Percentiles rank a stretch among this genome's conserved stretches.
phyloP scores from a whole-genome alignment of 2,113 vertebrate species.

The Muntiacus reevesi region DNA sequence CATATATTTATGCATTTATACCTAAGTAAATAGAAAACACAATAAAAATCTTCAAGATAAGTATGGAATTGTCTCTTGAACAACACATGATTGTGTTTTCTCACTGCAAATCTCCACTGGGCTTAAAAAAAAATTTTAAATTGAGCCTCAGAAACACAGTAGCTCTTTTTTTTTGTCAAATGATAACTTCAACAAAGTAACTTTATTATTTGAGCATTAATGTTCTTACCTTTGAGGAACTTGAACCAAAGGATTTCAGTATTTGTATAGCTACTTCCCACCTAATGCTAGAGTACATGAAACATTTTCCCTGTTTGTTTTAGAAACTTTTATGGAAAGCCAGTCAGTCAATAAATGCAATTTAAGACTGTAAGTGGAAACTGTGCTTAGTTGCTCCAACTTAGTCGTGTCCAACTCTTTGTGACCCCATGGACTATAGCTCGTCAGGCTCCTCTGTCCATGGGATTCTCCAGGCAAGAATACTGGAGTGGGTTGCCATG shows the following conservation, averaged over 20 bases:
- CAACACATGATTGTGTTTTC: background rate
- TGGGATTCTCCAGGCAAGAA: background rate
- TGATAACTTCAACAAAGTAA: background rate
- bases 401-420: background rate
- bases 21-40: background rate
- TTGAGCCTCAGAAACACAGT: background rate
- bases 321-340: background rate
- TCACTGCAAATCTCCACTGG: background rate
- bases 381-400: background rate
- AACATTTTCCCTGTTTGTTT: background rate
- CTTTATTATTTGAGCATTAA: background rate
- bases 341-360: background rate
- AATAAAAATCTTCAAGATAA: background rate
- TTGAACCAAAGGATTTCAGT: background rate
- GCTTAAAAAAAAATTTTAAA: background rate
- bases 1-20: background rate
- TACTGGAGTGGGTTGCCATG: background rate
- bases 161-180: too few relatives aligned
- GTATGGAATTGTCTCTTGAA: background rate
- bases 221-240: background rate
- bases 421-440: background rate
- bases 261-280: background rate
- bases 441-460: background rate
- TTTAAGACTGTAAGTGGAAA: background rate
- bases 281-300: background rate